phyloP scores from a whole-genome alignment of 2,888 invertebrate species.

The Drosophila leonis region DNA sequence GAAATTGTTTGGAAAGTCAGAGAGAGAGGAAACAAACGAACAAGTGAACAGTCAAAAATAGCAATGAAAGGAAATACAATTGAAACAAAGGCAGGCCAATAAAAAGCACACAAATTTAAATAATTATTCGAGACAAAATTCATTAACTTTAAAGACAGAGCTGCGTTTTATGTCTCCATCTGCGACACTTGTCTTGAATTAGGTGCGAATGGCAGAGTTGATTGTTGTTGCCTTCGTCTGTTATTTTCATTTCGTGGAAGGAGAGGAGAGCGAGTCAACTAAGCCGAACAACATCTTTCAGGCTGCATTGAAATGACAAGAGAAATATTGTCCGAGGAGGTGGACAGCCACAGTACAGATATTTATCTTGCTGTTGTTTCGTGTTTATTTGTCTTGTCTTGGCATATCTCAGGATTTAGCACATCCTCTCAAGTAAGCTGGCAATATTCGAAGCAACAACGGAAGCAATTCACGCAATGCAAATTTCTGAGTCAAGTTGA shows the following conservation, averaged over 20 bases:
- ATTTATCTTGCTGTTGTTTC: conserved; percentile 12
- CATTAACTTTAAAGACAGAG: conserved; percentile 15
- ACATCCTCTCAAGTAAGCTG: conserved; percentile 17
- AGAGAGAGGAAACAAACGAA: not conserved
- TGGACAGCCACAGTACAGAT: not conserved
- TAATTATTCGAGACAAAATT: conserved; percentile 43
- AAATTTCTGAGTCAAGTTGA: conserved; percentile 54
- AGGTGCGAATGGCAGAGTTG: conserved; percentile 12
- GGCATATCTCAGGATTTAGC: conserved; percentile 34
- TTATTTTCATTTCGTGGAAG: conserved; percentile 6
- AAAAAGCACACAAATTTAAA: conserved; percentile 41
- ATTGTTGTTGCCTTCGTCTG: conserved; percentile 11
- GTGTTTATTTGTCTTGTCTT: conserved; percentile 16
- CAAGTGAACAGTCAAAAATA: conserved; percentile 29
- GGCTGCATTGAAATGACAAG: conserved; percentile 8
- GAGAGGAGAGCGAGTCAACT: not conserved
- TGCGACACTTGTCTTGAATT: conserved; percentile 12
- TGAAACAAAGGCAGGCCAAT: conserved; percentile 23
- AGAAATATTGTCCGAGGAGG: conserved; percentile 12
- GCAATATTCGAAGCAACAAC: conserved; percentile 36
- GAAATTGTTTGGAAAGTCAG: not conserved
- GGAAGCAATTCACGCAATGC: conserved; percentile 71
- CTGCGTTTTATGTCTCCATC: conserved; percentile 16
- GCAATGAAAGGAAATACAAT: conserved; percentile 17
- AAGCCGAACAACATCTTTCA: not conserved